Percentiles rank a stretch among this genome's conserved stretches.
Conservation (phyloP, 2,797 vertebrate species). For the Craterocephalus amniculus region DNA sequence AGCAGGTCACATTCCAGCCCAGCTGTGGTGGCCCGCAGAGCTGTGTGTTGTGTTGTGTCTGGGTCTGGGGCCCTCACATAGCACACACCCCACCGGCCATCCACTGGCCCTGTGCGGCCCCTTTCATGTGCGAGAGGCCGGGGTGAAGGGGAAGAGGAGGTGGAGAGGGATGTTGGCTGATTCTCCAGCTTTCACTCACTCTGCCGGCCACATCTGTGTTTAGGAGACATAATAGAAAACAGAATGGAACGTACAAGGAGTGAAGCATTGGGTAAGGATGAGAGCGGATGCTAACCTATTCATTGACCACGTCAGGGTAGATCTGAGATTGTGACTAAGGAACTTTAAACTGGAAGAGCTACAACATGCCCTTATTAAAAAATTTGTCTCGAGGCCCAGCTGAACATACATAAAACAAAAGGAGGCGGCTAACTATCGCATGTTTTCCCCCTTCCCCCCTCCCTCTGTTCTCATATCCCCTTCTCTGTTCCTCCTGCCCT, state of each 20-base stretch:
- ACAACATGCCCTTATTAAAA: conserved; percentile 4
- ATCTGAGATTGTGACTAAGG: not conserved
- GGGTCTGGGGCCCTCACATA: conserved; percentile 83
- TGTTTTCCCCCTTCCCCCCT: conserved; percentile 55
- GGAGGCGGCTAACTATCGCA: conserved; percentile 36
- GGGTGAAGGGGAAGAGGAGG: conserved; percentile 67
- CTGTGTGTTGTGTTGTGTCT: conserved; percentile 86
- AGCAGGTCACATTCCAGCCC: conserved; percentile 87
- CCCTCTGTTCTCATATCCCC: conserved; percentile 29
- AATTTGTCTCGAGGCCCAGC: conserved; percentile 23
- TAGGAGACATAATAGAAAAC: conserved; percentile 45
- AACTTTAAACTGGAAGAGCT: not conserved
- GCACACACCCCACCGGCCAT: conserved; percentile 77
- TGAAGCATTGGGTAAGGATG: conserved; percentile 3
- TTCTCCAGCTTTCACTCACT: conserved; percentile 46
- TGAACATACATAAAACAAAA: conserved; percentile 42
- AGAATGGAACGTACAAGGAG: conserved; percentile 24
- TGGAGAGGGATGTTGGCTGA: conserved; percentile 60
- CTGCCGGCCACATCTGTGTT: conserved; percentile 65
- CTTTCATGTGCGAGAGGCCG: conserved; percentile 80
- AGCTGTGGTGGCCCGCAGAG: conserved; percentile 82
- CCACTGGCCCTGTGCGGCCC: conserved; percentile 67
- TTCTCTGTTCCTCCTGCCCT: conserved; percentile 30
- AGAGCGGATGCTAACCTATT: not conserved
- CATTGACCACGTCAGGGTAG: not conserved